Conservation (phyloP, 2,888 invertebrate genomes). For the Nomada ferruginata region DNA sequence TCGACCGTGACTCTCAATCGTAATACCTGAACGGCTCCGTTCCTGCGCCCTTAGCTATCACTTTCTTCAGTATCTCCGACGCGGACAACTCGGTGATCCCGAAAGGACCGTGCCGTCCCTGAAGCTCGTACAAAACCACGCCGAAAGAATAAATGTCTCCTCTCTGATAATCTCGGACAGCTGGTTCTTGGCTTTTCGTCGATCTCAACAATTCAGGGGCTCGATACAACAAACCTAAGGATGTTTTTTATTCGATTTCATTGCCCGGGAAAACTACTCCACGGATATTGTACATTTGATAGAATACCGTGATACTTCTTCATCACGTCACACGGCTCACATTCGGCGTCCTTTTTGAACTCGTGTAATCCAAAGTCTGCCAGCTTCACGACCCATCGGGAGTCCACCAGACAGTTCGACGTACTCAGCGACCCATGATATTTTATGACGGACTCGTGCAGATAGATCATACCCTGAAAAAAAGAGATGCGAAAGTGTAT, state of each 20-base stretch:
- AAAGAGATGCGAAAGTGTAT: neutral
- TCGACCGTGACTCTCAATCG: constrained; percentile 11
- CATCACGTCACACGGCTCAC: constrained; percentile 87
- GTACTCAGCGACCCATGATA: constrained; percentile 95
- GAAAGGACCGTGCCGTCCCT: constrained; percentile 94
- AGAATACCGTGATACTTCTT: constrained; percentile 89
- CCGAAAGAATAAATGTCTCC: constrained; percentile 95
- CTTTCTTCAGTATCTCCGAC: constrained; percentile 88
- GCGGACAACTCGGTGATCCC: constrained; percentile 89
- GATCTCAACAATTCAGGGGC: constrained; percentile 90
- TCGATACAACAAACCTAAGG: constrained; percentile 90
- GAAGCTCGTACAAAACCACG: constrained; percentile 94
- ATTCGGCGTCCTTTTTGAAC: constrained; percentile 91
- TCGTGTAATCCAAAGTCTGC: constrained; percentile 96
- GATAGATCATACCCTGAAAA: constrained; percentile 93
- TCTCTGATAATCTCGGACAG: constrained; percentile 86
- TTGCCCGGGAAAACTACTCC: neutral
- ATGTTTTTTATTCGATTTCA: neutral
- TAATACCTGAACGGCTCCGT: constrained; percentile 86
- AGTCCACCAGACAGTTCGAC: constrained; percentile 97
- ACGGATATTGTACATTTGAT: neutral
- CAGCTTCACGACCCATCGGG: constrained; percentile 97
- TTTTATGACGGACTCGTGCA: constrained; percentile 94
- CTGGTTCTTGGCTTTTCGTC: constrained; percentile 66
- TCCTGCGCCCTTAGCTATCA: constrained; percentile 86